A percentile compares a stretch with the other conserved stretches of the same genome.
Conservation (phyloP, 2,113 vertebrate genomes). For the Chaetorhynchus papuensis region DNA sequence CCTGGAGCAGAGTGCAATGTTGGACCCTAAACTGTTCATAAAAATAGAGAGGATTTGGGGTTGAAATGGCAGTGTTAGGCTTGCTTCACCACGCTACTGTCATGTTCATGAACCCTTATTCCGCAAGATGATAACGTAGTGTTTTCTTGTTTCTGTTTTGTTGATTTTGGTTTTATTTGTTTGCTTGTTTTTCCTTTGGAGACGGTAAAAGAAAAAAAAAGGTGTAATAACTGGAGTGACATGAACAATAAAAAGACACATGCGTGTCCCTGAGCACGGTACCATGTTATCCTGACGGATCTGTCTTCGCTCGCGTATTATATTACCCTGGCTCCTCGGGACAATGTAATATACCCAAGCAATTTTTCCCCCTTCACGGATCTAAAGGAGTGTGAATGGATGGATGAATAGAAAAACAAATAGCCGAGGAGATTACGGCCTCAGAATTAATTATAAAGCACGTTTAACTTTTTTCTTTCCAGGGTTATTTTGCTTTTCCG, state of each 20-base stretch:
- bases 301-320: slow-evolving; percentile 25
- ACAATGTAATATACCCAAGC: neutral
- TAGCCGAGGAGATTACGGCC: slow-evolving; percentile 8
- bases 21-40: neutral
- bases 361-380: neutral
- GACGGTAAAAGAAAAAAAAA: neutral
- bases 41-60: neutral
- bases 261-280: neutral
- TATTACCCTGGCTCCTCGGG: neutral
- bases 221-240: neutral
- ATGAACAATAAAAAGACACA: neutral
- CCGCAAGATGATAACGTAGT: neutral
- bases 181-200: neutral
- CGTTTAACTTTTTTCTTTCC: neutral
- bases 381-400: slow-evolving; percentile 45
- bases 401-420: slow-evolving; percentile 47
- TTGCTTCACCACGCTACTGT: neutral
- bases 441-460: slow-evolving; percentile 21
- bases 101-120: neutral
- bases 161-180: neutral
- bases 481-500: neutral
- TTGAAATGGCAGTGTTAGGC: neutral
- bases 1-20: neutral
- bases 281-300: slow-evolving; percentile 2
- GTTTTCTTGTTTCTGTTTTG: neutral